Base-by-base conservation (phyloP, 2,888 invertebrate genomes). In the Aquatica leii region DNA sequence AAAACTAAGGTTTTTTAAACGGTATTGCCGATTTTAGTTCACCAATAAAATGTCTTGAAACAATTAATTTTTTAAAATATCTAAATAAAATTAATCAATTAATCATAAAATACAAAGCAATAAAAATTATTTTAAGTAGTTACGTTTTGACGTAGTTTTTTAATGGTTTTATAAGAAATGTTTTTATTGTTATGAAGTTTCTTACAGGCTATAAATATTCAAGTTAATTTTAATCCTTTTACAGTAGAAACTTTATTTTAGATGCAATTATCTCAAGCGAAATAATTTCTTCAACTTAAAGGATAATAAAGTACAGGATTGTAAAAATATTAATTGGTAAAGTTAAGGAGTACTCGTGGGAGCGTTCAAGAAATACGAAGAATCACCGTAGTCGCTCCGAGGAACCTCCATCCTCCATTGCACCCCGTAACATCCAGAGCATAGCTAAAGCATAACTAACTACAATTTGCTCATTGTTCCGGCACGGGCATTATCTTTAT, bases 321-420 rank as follows among this genome's bases (percentile, higher is more conserved):
- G 75, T 77, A 80, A 79, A 78, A 78, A 78, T 78, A 80, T 80
- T 80, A 80, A 80, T 80, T 79, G 79, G 76, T 70, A 78, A 80
- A 80, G 80, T 80, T 80, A 70, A 76, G 71, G 71, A 73, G 73
- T 67, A 66, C 64, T 56, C 65, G 43, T 63, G 69, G 66, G 71
- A 70, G 66, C 69, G 60, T 66, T 66, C 66, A 63, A 62, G 66
- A 66, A 24, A 59, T 24, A 56, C 63, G 57, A 66, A 66, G 63
- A 63, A 61, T 59, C 66, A 51, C 60, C 60, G 56, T 51, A 59
- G 60, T 58, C 55, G 57, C 68, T 65, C 56, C 63, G 35, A 59
- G 40, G 51, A 68, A 54, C 54, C 62, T 62, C 66, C 56, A 48
- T 66, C 50, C 63, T 62, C 65, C 67, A 69, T 65, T 58, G 69